A percentile compares a stretch with the other conserved stretches of the same genome.
These are phyloP conservation scores for Sisyra terminalis DNA, from an alignment of 2,888 invertebrate genomes.

Conservation along the genomic window DNA sequence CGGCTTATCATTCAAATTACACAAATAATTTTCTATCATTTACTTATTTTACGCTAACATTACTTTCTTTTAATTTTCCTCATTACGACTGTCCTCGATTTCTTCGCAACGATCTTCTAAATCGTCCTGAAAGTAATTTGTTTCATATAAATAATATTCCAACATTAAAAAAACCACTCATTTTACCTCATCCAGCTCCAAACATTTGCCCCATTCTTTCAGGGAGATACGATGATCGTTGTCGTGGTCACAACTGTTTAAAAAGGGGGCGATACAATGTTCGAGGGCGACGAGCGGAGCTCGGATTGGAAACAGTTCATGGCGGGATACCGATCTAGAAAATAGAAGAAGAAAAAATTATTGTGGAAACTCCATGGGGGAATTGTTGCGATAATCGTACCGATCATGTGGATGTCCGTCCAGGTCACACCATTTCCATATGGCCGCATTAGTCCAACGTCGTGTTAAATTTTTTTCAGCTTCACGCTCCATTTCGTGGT, in stretches of 20 bases:
- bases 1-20: too few relatives aligned
- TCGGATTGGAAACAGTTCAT: conserved; percentile 90
- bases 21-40: too few relatives aligned
- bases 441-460: conserved; percentile 81
- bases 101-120: conserved; percentile 68
- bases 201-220: conserved; percentile 81
- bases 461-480: conserved; percentile 73
- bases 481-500: conserved; percentile 72
- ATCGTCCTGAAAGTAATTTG: conserved; percentile 53
- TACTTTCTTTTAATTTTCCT: not conserved
- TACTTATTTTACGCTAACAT: too few relatives aligned
- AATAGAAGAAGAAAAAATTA: conserved; percentile 10
- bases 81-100: conserved; percentile 33
- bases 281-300: conserved; percentile 91
- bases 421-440: conserved; percentile 98
- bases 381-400: conserved; percentile 28
- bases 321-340: conserved; percentile 62
- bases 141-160: not conserved
- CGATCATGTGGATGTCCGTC: conserved; percentile 84
- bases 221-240: conserved; percentile 82
- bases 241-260: conserved; percentile 78
- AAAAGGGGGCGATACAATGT: conserved; percentile 94
- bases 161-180: not conserved
- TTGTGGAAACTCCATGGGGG: not conserved
- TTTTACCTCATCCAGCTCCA: conserved; percentile 65